Evolutionary conservation across 2,797 vertebrate species (phyloP).

Genomic region (Anableps anableps): DNA sequence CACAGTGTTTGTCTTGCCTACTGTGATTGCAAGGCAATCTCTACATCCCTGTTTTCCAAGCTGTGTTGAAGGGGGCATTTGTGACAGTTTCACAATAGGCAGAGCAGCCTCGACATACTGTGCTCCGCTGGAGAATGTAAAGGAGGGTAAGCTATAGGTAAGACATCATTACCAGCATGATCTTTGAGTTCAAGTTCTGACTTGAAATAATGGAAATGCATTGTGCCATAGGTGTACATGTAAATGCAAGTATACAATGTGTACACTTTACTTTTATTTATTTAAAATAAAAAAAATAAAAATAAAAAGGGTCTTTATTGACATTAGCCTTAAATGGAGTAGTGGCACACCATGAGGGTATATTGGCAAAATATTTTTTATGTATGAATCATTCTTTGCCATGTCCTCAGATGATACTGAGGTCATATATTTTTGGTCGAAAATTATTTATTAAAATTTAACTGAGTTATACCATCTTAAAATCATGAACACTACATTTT

Average conservation of each 20-base stretch:
- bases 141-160: conserved; percentile 13
- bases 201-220: background rate
- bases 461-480: background rate
- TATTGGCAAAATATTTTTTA: background rate
- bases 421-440: background rate
- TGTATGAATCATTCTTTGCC: background rate
- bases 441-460: background rate
- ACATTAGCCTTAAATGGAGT: background rate
- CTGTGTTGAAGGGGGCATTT: conserved; percentile 44
- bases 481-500: background rate
- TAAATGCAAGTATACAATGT: too few species aligned
- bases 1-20: conserved; percentile 38
- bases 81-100: conserved; percentile 47
- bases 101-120: conserved; percentile 20
- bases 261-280: background rate
- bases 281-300: background rate
- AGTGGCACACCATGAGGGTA: too few species aligned
- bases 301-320: background rate
- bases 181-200: background rate
- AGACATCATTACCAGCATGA: background rate
- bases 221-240: background rate
- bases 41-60: conserved; percentile 30
- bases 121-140: conserved; percentile 28
- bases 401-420: background rate
- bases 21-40: conserved; percentile 49